Evolutionary conservation across 2,797 vertebrate species (phyloP), one percentile per base, ranked within the genome.

Genomic region (Urocyon cinereoargenteus): DNA sequence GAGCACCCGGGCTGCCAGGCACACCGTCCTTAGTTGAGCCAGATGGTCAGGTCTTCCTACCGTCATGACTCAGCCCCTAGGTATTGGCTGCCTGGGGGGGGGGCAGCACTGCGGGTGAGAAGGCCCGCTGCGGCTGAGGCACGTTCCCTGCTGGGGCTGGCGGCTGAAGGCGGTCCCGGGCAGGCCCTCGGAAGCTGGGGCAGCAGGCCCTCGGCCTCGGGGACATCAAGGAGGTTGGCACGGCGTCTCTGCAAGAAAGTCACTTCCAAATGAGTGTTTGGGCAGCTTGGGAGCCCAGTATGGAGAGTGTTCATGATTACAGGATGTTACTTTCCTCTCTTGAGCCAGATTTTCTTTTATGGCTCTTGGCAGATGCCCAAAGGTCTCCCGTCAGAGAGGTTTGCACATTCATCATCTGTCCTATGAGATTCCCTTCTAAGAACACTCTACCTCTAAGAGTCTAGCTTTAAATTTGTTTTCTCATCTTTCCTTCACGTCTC

Each of bases 281-380:
- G 73, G 89, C 19, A 62, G 40, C 61, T 75, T 24, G 36, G 84
- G 55, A 86, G 55, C 70, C 36, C 59, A 86, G 79, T 51, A 19
- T 14, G 62, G 26, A 19, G 45, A 90, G 12, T 45, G 26, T 81
- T 92, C 75, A 86, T 82, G 72, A 91, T 57, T 86, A 66, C 53
- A 93, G 64, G 92, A 90, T 22, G 40, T 53, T 34, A 24, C 53
- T 93, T 95, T 87, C 90, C 82, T 90, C 97, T 93, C 70, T 57
- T 19, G 34, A 82, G 90, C 81, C 84, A 86, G 94, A 82, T 86
- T 85, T 92, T 75, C 84, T 90, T 97, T 91, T 93, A 91, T 61
- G 40, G 91, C 77, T 82, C 53, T 93, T 96, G 93, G 93, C 83
- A 96, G 86, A 87, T 51, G 5, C 64, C 79, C 91, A 87, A 53